phyloP scores from a whole-genome alignment of 2,113 vertebrate genomes.

The Gymnorhina tibicen region DNA sequence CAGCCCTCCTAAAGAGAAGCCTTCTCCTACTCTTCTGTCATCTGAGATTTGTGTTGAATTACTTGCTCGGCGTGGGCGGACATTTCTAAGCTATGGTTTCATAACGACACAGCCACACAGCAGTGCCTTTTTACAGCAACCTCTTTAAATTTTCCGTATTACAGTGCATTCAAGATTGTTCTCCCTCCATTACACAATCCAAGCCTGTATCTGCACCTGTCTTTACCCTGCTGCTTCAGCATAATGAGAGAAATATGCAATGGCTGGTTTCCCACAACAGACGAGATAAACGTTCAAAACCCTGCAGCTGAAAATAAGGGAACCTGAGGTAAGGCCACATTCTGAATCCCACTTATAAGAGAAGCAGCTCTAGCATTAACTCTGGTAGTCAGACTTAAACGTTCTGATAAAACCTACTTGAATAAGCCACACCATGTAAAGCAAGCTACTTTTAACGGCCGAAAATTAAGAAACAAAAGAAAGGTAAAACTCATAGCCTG shows the following conservation, averaged over 20 bases:
- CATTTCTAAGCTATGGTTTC: background rate
- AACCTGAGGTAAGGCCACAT: background rate
- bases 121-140: background rate
- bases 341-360: background rate
- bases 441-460: background rate
- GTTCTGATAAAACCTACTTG: background rate
- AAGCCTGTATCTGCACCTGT: background rate
- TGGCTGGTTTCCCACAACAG: background rate
- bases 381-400: background rate
- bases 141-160: background rate
- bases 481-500: rapidly evolving
- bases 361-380: background rate
- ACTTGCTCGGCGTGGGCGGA: background rate
- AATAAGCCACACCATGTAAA: background rate
- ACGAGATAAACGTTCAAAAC: background rate
- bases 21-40: background rate
- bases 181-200: background rate
- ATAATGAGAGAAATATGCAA: background rate
- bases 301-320: background rate
- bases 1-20: background rate
- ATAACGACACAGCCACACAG: background rate
- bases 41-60: background rate
- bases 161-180: background rate
- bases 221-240: background rate
- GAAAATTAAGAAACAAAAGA: background rate